A percentile compares a stretch with the other conserved stretches of the same genome.
Conservation (phyloP, 2,113 vertebrate species). For the Oxygymnocypris stewartii region DNA sequence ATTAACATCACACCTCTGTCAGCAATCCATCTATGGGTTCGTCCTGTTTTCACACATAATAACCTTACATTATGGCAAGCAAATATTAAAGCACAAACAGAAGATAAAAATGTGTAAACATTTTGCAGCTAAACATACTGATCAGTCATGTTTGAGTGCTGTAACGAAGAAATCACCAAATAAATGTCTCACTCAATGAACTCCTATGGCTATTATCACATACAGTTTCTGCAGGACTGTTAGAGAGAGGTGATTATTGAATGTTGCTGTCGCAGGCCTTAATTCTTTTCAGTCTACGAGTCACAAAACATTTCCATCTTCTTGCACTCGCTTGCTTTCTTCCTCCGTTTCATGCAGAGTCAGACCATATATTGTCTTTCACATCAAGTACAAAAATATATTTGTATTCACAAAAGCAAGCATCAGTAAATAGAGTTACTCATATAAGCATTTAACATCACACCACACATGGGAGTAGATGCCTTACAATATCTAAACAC, state of each 20-base stretch:
- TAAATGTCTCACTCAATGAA: neutral
- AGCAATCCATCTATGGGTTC: slow-evolving; percentile 57
- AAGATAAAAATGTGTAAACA: neutral
- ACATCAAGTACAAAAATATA: slow-evolving; percentile 80
- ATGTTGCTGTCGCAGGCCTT: neutral
- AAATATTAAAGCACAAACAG: neutral
- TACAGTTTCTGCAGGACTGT: neutral
- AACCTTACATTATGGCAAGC: neutral
- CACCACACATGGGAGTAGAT: neutral
- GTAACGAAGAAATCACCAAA: neutral
- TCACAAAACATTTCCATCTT: neutral
- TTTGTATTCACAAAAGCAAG: slow-evolving; percentile 72
- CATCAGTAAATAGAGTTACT: slow-evolving; percentile 56
- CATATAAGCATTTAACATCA: neutral
- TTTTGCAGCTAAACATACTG: neutral
- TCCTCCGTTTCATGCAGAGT: neutral
- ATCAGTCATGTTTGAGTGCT: neutral
- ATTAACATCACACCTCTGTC: slow-evolving; percentile 54
- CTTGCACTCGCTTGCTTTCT: neutral
- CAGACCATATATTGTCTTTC: slow-evolving; percentile 45
- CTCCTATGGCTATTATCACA: slow-evolving; percentile 12
- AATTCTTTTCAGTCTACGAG: neutral
- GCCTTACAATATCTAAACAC: neutral
- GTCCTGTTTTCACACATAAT: slow-evolving; percentile 32
- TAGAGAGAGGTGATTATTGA: neutral